Evolutionary conservation across 2,888 invertebrate genomes (phyloP).

Genomic region (Leucophenga maculata): DNA sequence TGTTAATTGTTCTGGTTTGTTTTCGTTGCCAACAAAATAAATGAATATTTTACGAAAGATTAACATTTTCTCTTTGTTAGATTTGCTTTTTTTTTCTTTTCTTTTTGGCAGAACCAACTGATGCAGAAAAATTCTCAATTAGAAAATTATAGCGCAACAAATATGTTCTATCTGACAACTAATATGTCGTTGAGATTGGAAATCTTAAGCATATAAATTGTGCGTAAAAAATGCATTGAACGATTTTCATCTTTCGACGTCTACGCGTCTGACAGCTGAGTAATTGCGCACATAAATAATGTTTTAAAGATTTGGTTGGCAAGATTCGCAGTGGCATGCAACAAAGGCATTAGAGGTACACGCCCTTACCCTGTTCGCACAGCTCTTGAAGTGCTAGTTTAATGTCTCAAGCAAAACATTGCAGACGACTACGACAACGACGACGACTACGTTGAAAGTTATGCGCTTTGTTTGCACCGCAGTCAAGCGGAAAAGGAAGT

Average conservation of each 20-base stretch:
- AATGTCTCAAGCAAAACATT: conserved; percentile 36
- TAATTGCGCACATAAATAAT: conserved; percentile 54
- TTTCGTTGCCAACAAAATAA: conserved; percentile 49
- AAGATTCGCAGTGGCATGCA: not conserved
- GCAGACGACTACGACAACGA: no score
- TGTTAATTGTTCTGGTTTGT: conserved; percentile 51
- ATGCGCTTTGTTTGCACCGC: conserved; percentile 56
- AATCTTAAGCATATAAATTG: not conserved
- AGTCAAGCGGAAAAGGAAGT: conserved; percentile 53
- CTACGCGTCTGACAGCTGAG: conserved; percentile 33
- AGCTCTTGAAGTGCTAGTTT: not conserved
- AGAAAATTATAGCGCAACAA: conserved; percentile 15
- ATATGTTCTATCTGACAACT: conserved; percentile 5
- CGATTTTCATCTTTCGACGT: not conserved
- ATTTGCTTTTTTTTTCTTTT: no score
- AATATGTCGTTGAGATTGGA: no score
- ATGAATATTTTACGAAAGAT: conserved; percentile 51
- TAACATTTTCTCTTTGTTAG: conserved; percentile 39
- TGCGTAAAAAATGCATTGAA: not conserved
- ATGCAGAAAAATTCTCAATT: conserved; percentile 8
- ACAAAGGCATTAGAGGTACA: not conserved
- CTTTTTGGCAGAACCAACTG: not conserved
- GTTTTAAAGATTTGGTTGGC: conserved; percentile 36
- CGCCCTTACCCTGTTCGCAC: not conserved
- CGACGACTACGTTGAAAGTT: conserved; percentile 28